These are phyloP conservation scores for Centruroides vittatus DNA, from an alignment of 1,140 invertebrate genomes.

Conservation along the genomic window DNA sequence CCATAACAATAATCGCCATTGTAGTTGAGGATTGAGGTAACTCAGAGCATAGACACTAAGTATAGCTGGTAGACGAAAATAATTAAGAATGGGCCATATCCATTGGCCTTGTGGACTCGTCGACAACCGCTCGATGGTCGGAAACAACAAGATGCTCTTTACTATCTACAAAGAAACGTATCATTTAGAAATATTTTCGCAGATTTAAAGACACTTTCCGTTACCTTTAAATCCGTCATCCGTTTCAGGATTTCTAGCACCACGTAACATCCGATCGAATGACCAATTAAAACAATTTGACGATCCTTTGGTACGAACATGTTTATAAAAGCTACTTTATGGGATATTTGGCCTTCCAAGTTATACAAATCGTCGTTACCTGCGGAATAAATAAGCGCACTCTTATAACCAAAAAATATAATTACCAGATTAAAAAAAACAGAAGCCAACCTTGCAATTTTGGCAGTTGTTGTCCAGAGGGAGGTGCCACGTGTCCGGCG, in stretches of 20 bases:
- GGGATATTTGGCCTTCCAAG: constrained; percentile 57
- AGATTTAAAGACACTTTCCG: background rate
- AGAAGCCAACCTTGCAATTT: constrained; percentile 18
- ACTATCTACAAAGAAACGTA: constrained; percentile 13
- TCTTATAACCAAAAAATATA: background rate
- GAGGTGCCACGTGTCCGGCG: constrained; percentile 34
- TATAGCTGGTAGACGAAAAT: constrained; percentile 37
- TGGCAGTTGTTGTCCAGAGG: constrained; percentile 16
- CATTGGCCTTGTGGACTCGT: constrained; percentile 50
- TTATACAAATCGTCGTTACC: constrained; percentile 43
- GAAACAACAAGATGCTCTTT: constrained; percentile 51
- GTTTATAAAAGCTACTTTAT: constrained; percentile 61
- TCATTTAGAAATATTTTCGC: background rate
- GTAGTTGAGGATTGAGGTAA: constrained; percentile 36
- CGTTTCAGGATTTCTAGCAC: constrained; percentile 51
- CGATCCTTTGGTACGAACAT: constrained; percentile 49
- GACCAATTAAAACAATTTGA: constrained; percentile 57
- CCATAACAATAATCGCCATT: constrained; percentile 23
- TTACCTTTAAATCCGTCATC: constrained; percentile 15
- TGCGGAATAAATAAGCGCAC: background rate
- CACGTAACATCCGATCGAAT: constrained; percentile 72
- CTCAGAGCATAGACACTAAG: constrained; percentile 42
- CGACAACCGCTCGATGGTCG: constrained; percentile 63
- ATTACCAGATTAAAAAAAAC: background rate
- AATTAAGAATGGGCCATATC: constrained; percentile 37